Evolutionary conservation across 92 coral and sea anemone genomes (phyloP).

Genomic region (Porites cylindrica): DNA sequence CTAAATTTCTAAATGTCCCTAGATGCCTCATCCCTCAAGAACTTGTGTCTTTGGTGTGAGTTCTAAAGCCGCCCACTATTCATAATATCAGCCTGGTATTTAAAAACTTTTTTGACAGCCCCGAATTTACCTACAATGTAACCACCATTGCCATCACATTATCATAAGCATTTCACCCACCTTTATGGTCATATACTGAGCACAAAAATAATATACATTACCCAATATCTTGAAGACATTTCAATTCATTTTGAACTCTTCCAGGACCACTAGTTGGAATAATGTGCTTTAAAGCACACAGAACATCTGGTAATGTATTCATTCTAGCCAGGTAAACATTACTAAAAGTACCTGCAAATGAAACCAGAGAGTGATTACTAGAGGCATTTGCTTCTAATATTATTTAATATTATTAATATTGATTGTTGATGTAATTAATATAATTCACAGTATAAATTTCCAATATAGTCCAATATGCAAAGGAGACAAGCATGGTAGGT

Average conservation of each 20-base stretch:
- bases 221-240: slow-evolving; percentile 97
- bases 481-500: too few species aligned
- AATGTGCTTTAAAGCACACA: slow-evolving; percentile 95
- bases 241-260: slow-evolving; percentile 94
- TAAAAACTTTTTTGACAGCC: too few species aligned
- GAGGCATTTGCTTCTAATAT: background rate
- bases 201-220: slow-evolving; percentile 39
- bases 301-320: slow-evolving; percentile 79
- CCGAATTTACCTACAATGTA: too few species aligned
- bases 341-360: slow-evolving; percentile 90
- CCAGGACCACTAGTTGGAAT: slow-evolving; percentile 98
- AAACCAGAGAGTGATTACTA: background rate
- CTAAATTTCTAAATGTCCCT: too few species aligned
- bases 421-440: too few species aligned
- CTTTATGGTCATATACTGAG: background rate
- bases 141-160: background rate
- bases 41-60: too few species aligned
- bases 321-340: slow-evolving; percentile 94
- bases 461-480: too few species aligned
- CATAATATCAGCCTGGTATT: too few species aligned
- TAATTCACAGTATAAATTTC: too few species aligned
- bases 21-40: too few species aligned
- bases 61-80: too few species aligned
- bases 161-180: background rate
- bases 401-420: background rate